phyloP scores from a whole-genome alignment of 2,797 vertebrate species.

The Cryptoprocta ferox region DNA sequence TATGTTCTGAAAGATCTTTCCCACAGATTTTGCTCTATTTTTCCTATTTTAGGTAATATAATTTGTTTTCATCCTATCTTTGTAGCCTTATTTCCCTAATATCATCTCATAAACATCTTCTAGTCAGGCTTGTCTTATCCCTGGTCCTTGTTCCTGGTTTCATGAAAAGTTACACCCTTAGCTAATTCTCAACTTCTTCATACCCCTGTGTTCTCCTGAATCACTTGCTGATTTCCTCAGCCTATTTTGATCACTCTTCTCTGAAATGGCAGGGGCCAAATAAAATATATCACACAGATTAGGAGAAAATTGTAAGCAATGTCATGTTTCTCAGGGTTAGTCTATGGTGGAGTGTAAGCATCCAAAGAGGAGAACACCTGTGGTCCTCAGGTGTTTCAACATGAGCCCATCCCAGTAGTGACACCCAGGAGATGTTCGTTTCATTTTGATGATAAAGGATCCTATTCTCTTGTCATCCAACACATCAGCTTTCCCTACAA shows the following conservation, averaged over 20 bases:
- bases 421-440: neutral
- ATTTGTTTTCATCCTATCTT: neutral
- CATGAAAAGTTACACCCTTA: neutral
- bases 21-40: neutral
- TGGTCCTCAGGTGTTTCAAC: neutral
- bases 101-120: neutral
- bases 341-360: rapidly evolving
- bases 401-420: neutral
- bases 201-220: neutral
- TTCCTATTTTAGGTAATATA: neutral
- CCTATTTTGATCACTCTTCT: neutral
- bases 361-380: neutral
- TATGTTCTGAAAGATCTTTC: neutral
- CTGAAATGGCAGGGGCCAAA: neutral
- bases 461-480: neutral
- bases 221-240: neutral
- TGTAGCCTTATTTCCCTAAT: neutral
- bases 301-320: neutral
- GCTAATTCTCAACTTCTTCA: neutral
- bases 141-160: neutral
- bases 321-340: neutral
- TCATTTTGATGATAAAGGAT: neutral
- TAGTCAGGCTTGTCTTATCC: neutral
- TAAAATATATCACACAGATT: neutral
- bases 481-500: neutral